These are phyloP conservation scores for Tachypleus tridentatus DNA, from an alignment of 1,140 invertebrate species.

Conservation along the genomic window DNA sequence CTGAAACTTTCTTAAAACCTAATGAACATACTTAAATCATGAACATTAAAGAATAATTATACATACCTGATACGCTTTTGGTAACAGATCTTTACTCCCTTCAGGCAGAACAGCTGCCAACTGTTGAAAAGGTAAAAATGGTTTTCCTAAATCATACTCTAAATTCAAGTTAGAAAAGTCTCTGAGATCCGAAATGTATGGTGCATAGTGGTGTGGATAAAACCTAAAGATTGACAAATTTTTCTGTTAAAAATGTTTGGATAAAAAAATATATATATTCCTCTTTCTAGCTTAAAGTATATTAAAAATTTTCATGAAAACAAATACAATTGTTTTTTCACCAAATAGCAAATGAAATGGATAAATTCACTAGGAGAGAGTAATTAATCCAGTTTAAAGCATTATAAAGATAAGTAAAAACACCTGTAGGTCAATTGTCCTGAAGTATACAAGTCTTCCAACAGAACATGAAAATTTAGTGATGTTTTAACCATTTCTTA, in stretches of 20 bases:
- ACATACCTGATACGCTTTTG: constrained; percentile 54
- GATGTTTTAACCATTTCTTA: too few relatives aligned
- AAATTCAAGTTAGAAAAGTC: constrained; percentile 48
- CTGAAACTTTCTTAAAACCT: too few relatives aligned
- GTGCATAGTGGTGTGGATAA: constrained; percentile 92
- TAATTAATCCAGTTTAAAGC: too few relatives aligned
- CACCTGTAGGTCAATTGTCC: too few relatives aligned
- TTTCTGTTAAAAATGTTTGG: too few relatives aligned
- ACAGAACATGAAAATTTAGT: too few relatives aligned
- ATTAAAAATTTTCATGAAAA: not conserved
- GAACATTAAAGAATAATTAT: not conserved
- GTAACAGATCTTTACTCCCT: constrained; percentile 59
- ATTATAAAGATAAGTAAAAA: too few relatives aligned
- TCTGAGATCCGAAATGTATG: constrained; percentile 85
- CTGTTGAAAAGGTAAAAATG: constrained; percentile 92
- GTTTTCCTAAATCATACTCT: constrained; percentile 66
- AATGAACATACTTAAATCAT: not conserved
- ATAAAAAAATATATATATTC: constrained; percentile 16
- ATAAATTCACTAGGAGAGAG: too few relatives aligned
- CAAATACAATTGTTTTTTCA: too few relatives aligned
- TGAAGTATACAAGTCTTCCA: too few relatives aligned
- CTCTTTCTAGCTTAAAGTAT: not conserved
- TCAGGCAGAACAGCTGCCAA: constrained; percentile 81
- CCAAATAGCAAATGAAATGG: too few relatives aligned
- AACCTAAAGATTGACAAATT: constrained; percentile 14